Evolutionary conservation across 2,113 vertebrate genomes (phyloP).

Genomic region (Climacteris rufus): DNA sequence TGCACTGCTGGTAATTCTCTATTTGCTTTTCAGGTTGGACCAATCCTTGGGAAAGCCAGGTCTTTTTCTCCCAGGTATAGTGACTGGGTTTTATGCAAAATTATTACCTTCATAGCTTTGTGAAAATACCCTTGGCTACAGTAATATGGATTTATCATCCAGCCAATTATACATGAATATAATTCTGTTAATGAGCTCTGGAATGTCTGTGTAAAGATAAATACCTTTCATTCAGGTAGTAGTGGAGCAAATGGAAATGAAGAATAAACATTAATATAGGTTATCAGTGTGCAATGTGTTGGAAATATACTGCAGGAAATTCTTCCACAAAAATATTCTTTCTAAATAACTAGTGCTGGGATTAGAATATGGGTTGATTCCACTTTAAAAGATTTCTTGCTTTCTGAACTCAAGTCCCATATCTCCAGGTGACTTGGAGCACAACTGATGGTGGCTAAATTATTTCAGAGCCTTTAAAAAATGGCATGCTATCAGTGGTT

Average conservation of each 20-base stretch:
- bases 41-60: slow-evolving; percentile 78
- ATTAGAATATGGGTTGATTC: background rate
- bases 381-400: background rate
- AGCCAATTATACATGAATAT: background rate
- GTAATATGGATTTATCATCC: background rate
- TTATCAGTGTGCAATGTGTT: background rate
- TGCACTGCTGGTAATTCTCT: background rate
- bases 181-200: background rate
- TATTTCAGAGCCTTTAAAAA: background rate
- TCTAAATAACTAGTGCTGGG: background rate
- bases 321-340: background rate
- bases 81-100: background rate
- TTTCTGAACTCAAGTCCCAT: background rate
- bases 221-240: background rate
- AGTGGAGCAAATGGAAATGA: background rate
- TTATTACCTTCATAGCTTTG: background rate
- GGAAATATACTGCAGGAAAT: background rate
- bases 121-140: background rate
- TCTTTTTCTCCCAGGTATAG: slow-evolving; percentile 77
- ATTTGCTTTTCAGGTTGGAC: slow-evolving; percentile 70
- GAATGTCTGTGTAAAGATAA: background rate
- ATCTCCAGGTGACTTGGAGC: background rate
- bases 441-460: background rate
- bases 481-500: background rate
- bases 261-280: background rate